Evolutionary conservation across 2,797 vertebrate genomes (phyloP).

Genomic region (Orientallactaga sibirica): DNA sequence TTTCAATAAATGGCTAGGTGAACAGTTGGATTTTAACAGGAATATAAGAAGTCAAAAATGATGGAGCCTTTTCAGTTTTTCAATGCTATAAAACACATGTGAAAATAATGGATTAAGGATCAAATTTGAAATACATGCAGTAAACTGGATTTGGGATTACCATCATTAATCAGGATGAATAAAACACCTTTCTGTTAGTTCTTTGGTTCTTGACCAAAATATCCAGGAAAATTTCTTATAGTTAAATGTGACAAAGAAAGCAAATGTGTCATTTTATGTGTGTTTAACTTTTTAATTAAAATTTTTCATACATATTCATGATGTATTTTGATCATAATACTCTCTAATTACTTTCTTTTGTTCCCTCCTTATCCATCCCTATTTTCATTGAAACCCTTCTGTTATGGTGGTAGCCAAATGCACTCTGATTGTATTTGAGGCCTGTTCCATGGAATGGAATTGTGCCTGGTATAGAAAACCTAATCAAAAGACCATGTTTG

Average conservation of each 20-base stretch:
- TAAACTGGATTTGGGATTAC: neutral
- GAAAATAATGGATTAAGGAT: neutral
- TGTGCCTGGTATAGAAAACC: no score
- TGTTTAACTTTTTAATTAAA: no score
- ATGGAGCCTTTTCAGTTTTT: slow-evolving; percentile 27
- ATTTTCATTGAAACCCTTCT: no score
- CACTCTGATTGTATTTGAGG: no score
- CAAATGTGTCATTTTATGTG: no score
- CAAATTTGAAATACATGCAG: neutral
- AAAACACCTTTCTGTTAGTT: neutral
- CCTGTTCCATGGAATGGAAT: no score
- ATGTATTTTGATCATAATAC: no score
- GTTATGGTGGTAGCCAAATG: no score
- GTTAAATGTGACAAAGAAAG: slow-evolving; percentile 30
- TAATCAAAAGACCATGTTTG: no score
- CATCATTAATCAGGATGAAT: neutral
- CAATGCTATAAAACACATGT: neutral
- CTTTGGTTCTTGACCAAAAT: neutral
- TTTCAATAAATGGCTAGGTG: neutral
- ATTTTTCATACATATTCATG: no score
- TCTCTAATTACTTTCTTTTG: no score
- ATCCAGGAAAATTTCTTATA: neutral
- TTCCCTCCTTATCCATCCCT: no score
- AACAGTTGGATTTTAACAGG: slow-evolving; percentile 34
- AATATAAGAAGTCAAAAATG: neutral